Conservation (phyloP, 2,888 invertebrate genomes). For the Cistogaster globosa region DNA sequence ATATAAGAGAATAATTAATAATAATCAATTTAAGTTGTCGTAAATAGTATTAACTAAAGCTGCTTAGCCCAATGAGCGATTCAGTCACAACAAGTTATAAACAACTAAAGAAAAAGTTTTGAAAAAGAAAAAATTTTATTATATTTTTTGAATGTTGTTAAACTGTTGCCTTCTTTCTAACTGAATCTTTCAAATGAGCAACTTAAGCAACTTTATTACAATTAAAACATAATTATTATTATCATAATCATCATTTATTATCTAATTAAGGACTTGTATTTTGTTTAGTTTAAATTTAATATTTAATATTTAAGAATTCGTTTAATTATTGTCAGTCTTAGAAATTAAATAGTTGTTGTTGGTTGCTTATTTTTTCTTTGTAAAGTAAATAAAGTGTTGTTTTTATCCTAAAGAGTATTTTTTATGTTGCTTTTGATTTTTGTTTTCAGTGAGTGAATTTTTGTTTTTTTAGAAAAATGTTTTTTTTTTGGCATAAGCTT, state of each 20-base stretch:
- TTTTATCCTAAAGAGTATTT: slow-evolving; percentile 45
- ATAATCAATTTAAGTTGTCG: too few species aligned
- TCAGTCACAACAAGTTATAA: too few species aligned
- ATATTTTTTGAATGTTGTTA: too few species aligned
- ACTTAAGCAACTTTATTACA: too few species aligned
- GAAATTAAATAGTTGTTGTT: slow-evolving; percentile 68
- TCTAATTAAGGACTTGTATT: background rate
- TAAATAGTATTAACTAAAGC: background rate
- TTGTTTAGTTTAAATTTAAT: slow-evolving; percentile 8
- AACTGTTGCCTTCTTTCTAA: too few species aligned
- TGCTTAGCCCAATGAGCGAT: too few species aligned
- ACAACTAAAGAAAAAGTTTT: too few species aligned
- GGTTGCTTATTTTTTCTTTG: background rate
- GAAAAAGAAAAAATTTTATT: too few species aligned
- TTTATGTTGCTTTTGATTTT: slow-evolving; percentile 13
- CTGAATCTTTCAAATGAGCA: too few species aligned
- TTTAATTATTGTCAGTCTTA: slow-evolving; percentile 70
- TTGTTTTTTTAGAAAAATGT: background rate
- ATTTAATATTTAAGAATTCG: slow-evolving; percentile 65
- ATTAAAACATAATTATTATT: too few species aligned
- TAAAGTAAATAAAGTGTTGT: slow-evolving; percentile 44
- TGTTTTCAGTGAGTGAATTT: background rate
- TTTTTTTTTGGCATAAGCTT: slow-evolving; percentile 65
- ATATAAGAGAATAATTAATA: background rate
- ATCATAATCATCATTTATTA: too few species aligned